A percentile compares a stretch with the other conserved stretches of the same genome.
phyloP scores from a whole-genome alignment of 2,888 invertebrate genomes.

The Unio delphinus region DNA sequence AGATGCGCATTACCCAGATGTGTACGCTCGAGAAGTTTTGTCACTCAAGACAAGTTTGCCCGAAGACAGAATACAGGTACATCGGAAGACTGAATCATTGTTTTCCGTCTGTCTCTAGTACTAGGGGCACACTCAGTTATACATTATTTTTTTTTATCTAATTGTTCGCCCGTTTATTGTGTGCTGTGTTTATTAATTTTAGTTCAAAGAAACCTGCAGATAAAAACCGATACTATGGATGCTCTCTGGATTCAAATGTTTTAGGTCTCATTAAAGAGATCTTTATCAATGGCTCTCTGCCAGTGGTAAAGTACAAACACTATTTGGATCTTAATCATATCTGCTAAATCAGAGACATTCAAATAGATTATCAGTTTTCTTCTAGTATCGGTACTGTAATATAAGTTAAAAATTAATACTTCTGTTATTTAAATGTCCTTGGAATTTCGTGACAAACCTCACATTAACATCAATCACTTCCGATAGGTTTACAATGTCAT shows the following conservation, averaged over 20 bases:
- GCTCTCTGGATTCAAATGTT: no score
- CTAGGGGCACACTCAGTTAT: no score
- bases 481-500: not conserved
- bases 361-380: conserved; percentile 43
- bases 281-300: no score
- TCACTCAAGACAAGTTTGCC: conserved; percentile 70
- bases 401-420: conserved; percentile 52
- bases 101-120: no score
- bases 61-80: conserved; percentile 72
- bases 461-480: not conserved
- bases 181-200: no score
- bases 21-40: conserved; percentile 85
- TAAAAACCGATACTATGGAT: no score
- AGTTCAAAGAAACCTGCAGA: no score
- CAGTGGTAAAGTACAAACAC: no score
- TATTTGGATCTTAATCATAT: no score
- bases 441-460: conserved; percentile 27
- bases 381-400: conserved; percentile 23
- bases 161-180: no score
- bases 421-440: conserved; percentile 44
- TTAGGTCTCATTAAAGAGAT: no score
- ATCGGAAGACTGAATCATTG: not conserved
- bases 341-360: conserved; percentile 2
- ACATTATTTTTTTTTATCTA: no score
- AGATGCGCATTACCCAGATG: conserved; percentile 99